Percentiles rank a stretch among this genome's conserved stretches.
Evolutionary conservation across 2,797 vertebrate genomes (phyloP).

Genomic region (Typhlichthys subterraneus): DNA sequence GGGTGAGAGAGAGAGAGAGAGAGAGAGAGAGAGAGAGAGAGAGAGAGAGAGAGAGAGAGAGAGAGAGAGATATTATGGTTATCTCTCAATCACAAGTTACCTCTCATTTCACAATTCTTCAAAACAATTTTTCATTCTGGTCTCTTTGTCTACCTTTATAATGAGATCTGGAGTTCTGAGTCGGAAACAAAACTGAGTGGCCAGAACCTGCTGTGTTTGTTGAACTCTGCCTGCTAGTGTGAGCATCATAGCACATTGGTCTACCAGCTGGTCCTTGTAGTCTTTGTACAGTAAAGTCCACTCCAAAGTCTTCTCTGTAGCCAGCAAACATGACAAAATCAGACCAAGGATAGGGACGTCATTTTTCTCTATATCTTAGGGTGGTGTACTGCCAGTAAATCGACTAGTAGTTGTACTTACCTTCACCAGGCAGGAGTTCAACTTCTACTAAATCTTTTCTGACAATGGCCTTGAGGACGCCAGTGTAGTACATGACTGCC

Average conservation of each 20-base stretch:
- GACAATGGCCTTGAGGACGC: constrained; percentile 81
- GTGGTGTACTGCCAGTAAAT: background rate
- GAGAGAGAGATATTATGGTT: too few relatives aligned
- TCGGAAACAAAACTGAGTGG: constrained; percentile 88
- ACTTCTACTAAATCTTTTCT: constrained; percentile 72
- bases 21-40: too few relatives aligned
- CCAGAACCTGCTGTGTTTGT: constrained; percentile 80
- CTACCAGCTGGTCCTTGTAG: constrained; percentile 83
- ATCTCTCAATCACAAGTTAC: too few relatives aligned
- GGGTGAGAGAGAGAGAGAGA: too few relatives aligned
- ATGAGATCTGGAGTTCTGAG: constrained; percentile 85
- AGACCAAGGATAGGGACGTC: constrained; percentile 16
- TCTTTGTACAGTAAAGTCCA: constrained; percentile 70
- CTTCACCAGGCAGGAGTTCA: constrained; percentile 73
- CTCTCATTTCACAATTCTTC: background rate
- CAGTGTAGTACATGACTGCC: constrained; percentile 89
- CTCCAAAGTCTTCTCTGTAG: constrained; percentile 64
- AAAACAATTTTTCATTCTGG: background rate
- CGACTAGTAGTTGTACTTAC: constrained; percentile 63
- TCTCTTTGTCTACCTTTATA: constrained; percentile 73
- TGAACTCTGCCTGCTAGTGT: constrained; percentile 74
- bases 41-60: too few relatives aligned
- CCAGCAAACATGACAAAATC: constrained; percentile 7
- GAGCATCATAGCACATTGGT: constrained; percentile 88
- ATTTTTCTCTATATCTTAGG: background rate